Base-by-base conservation (phyloP, 2,113 vertebrate species). In the Centropristis striata region DNA sequence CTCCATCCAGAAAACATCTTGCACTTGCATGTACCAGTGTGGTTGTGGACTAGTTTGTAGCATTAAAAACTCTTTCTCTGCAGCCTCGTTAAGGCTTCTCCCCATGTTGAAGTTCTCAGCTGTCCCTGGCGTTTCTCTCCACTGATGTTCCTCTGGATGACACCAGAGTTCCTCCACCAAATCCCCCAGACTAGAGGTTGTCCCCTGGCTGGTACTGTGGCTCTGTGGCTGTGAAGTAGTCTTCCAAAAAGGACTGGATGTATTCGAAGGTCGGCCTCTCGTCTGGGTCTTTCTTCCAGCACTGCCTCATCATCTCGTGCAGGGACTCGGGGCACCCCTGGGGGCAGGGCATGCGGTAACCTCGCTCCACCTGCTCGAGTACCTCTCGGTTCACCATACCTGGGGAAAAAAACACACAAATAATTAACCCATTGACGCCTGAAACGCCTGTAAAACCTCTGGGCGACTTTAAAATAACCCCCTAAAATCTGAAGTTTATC, bases 361-460 rank as follows among this genome's bases (percentile, higher is more conserved):
- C 98, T 59, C 97, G 95, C 27, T 99, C 97, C 20, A 99, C 97
- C 91, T 99, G 97, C 80, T 99, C 98, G 75, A 99, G 94, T 3
- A 99, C 98, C 93, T 99, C 98, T 7, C 97, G 94, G 86, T 99
- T 99, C 66, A 98, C 98, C 97, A 99, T 99, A 18, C 97, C 98
- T 99, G 78, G 12, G n/a, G n/a, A n/a, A n/a, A n/a, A 25, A 78
- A 4, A 54, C n/a, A 41, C 13, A 55, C 14, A 36, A n/a, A n/a
- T n/a, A n/a, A n/a, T n/a, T n/a, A n/a, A n/a, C n/a, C n/a, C n/a
- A n/a, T n/a, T n/a, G n/a, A n/a, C n/a, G n/a, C n/a, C n/a, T n/a
- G n/a, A n/a, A n/a, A n/a, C n/a, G n/a, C n/a, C n/a, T n/a, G n/a
- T n/a, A n/a, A n/a, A n/a, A n/a, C n/a, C n/a, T n/a, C n/a, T n/a